Percentiles rank a stretch among this genome's conserved stretches.
Conservation (phyloP, 2,888 invertebrate genomes). For the Aethes cnicana region DNA sequence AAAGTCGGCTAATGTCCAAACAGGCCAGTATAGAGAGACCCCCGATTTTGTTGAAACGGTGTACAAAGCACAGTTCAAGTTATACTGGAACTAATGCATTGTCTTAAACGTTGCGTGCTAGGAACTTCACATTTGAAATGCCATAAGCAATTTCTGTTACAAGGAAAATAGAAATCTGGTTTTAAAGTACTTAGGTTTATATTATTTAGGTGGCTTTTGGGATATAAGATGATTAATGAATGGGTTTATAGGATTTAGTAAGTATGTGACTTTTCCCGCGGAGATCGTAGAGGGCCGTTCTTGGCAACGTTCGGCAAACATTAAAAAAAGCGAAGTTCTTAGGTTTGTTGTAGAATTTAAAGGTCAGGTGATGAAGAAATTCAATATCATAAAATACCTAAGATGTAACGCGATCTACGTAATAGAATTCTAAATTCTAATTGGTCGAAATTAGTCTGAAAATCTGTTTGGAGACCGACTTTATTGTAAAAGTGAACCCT, state of each 20-base stretch:
- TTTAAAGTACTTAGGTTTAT: neutral
- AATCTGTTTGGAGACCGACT: too few species aligned
- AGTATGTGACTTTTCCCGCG: slow-evolving; percentile 19
- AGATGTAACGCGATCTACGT: too few species aligned
- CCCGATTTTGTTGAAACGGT: neutral
- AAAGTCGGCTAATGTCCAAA: neutral
- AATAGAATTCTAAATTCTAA: too few species aligned
- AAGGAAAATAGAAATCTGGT: neutral
- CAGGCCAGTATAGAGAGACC: neutral
- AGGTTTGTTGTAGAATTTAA: too few species aligned
- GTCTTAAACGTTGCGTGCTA: slow-evolving; percentile 14
- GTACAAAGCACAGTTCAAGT: neutral
- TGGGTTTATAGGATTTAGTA: slow-evolving; percentile 12
- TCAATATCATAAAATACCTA: too few species aligned
- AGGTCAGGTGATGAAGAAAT: neutral
- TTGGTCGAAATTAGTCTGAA: too few species aligned
- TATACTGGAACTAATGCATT: neutral
- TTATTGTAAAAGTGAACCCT: too few species aligned
- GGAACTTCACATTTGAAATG: neutral
- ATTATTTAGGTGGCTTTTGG: neutral
- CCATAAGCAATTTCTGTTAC: neutral
- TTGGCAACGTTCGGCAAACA: slow-evolving; percentile 3
- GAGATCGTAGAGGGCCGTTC: neutral
- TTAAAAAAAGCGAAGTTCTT: slow-evolving; percentile 5
- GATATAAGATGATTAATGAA: neutral